Base-by-base conservation (phyloP, 1,140 invertebrate species). In the Cecropterus lyciades region DNA sequence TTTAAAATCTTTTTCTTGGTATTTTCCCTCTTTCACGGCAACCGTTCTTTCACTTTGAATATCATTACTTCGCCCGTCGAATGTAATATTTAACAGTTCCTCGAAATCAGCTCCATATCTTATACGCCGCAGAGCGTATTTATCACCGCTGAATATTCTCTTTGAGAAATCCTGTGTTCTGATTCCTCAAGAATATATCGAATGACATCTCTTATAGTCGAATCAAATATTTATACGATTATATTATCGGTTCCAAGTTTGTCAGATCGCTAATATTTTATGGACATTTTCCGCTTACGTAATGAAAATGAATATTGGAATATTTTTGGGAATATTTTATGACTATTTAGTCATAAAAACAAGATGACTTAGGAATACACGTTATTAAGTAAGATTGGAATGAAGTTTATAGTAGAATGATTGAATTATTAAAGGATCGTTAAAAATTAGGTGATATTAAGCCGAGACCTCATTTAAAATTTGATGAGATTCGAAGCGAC, bases 1-100 rank as follows among this genome's bases (percentile, higher is more conserved):
- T 63, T 63, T 52, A 52, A 63, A 63, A 63, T 52, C 16, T 63
- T 52, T 52, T 52, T 42, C 37, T 40, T 15, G 17, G 59, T 37
- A 20, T 52, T 63, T 63, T 63, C 43, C 59, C 48, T 51, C 37
- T 52, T 16, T 42, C 15, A 27, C 16, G 13, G 48, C 13, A 63
- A 63, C 59, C 59, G 59, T 52, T 51, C 46, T 46, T 52, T 63
- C 59, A 52, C 48, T 52, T 42, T 63, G 59, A 63, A 63, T 63
- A 63, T 63, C 33, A 43, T 63, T 63, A 51, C 59, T 51, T 42
- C 59, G 30, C 33, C 59, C 59, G 48, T 42, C 48, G 13, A 63
- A 52, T 63, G 60, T 45, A 52, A 63, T 63, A 52, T 63, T 53
- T 43, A 53, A 53, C 60, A 53, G 49, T 52, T 63, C 49, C 49